A percentile compares a stretch with the other conserved stretches of the same genome.
Evolutionary conservation across 1,140 invertebrate genomes (phyloP).

Genomic region (Plutomurus gul): DNA sequence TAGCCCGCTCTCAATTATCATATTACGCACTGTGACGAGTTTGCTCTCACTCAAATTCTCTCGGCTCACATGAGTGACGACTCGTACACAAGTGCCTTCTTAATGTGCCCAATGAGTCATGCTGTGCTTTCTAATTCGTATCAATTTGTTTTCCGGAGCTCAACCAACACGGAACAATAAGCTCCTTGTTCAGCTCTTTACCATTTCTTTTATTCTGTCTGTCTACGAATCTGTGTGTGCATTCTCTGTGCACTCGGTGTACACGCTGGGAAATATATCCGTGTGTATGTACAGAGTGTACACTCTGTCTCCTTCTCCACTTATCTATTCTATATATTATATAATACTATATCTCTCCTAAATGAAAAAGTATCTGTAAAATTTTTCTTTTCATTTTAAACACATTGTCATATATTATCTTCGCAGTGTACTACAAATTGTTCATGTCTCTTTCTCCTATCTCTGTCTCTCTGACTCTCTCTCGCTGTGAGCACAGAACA

Average conservation of each 20-base stretch:
- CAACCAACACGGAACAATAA: background rate
- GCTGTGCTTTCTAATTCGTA: background rate
- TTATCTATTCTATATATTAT: too few relatives aligned
- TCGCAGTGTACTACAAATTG: too few relatives aligned
- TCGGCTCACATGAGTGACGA: background rate
- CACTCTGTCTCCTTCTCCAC: too few relatives aligned
- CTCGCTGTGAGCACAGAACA: background rate
- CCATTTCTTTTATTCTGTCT: background rate
- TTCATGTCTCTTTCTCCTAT: too few relatives aligned
- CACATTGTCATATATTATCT: too few relatives aligned
- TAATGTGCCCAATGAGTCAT: background rate
- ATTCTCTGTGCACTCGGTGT: background rate
- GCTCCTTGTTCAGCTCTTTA: background rate
- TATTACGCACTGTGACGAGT: background rate
- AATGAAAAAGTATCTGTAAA: too few relatives aligned
- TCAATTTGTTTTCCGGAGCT: conserved; percentile 15
- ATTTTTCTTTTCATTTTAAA: too few relatives aligned
- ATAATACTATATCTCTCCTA: too few relatives aligned
- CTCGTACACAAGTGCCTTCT: background rate
- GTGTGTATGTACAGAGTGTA: too few relatives aligned
- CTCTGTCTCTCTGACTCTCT: too few relatives aligned
- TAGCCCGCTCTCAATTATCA: background rate
- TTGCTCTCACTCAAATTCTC: background rate
- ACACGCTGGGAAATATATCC: too few relatives aligned
- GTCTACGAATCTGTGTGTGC: background rate